phyloP scores from a whole-genome alignment of 2,113 vertebrate species.

The Calidris pygmaea region DNA sequence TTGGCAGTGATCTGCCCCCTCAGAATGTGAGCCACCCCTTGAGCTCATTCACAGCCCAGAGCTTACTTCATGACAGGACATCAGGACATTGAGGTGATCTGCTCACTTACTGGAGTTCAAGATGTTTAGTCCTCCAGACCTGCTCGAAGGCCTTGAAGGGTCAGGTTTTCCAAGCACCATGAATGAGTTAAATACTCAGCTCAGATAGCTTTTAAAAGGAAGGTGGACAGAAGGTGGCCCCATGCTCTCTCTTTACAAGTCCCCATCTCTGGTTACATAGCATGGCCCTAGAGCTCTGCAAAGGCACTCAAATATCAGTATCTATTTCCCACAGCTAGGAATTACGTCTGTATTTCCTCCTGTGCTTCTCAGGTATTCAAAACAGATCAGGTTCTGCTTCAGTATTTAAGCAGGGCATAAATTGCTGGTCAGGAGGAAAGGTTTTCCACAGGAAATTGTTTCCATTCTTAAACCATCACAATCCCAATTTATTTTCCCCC shows the following conservation, averaged over 20 bases:
- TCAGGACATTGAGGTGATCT: neutral
- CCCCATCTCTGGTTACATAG: neutral
- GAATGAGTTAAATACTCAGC: neutral
- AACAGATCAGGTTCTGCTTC: neutral
- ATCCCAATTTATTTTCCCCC: neutral
- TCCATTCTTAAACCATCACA: neutral
- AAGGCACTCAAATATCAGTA: neutral
- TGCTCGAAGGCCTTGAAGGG: neutral
- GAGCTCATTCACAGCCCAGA: neutral
- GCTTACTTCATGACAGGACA: neutral
- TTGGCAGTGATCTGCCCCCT: neutral
- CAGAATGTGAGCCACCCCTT: fast-evolving
- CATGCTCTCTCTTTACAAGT: neutral
- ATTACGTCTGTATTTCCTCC: neutral
- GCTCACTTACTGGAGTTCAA: neutral
- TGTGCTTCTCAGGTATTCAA: neutral
- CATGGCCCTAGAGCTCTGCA: neutral
- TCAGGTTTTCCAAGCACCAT: neutral
- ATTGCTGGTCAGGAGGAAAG: neutral
- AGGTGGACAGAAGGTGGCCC: neutral
- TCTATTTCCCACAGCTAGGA: neutral
- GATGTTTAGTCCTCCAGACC: neutral
- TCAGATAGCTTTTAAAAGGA: neutral
- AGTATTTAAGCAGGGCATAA: neutral
- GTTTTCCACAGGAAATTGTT: neutral